Conservation (phyloP, 2,888 invertebrate species). For the Athrips mouffetella region DNA sequence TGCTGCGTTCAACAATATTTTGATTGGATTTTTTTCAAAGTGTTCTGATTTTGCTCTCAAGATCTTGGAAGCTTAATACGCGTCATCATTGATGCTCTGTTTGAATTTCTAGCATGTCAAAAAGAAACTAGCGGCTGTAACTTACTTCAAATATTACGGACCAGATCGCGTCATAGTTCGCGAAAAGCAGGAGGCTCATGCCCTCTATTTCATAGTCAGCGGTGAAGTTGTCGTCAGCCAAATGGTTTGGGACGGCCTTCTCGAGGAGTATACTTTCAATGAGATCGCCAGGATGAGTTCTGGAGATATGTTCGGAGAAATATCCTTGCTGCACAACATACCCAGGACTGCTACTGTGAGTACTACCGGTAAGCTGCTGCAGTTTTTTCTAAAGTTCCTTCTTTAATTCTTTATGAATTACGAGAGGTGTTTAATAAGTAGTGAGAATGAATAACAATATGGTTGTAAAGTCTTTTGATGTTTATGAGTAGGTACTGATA, state of each 20-base stretch:
- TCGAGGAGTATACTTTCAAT: slow-evolving; percentile 60
- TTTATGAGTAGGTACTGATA: no score
- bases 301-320: slow-evolving; percentile 83
- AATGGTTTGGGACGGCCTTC: slow-evolving; percentile 68
- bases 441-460: no score
- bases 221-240: slow-evolving; percentile 77
- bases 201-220: slow-evolving; percentile 81
- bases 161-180: slow-evolving; percentile 79
- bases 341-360: slow-evolving; percentile 80
- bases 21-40: no score
- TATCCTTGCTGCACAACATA: slow-evolving; percentile 80
- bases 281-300: slow-evolving; percentile 72
- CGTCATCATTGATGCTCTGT: neutral
- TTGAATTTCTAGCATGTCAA: slow-evolving; percentile 71
- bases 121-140: slow-evolving; percentile 78
- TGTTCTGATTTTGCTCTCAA: neutral
- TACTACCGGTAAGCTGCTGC: slow-evolving; percentile 74
- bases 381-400: no score
- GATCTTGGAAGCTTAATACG: no score
- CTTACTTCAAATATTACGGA: slow-evolving; percentile 79
- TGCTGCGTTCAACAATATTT: no score
- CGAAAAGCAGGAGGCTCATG: slow-evolving; percentile 78
- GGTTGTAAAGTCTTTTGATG: no score
- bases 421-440: no score
- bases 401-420: no score